A percentile compares a stretch with the other conserved stretches of the same genome.
Evolutionary conservation across 2,113 vertebrate genomes (phyloP).

Genomic region (Coracopsis vasa): DNA sequence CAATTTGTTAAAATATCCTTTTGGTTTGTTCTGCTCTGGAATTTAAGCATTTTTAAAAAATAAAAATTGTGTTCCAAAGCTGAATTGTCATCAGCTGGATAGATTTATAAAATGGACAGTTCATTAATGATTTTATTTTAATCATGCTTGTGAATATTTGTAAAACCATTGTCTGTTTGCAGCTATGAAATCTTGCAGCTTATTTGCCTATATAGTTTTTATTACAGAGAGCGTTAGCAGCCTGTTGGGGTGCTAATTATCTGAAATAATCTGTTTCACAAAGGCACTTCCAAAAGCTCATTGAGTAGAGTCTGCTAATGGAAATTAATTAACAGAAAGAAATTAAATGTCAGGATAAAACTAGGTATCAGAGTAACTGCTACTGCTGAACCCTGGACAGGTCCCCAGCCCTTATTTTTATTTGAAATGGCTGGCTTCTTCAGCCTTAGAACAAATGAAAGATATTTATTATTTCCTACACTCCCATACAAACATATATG

Average conservation of each 20-base stretch:
- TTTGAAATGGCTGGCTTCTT: constrained; percentile 38
- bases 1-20: background rate
- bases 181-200: background rate
- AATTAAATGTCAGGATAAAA: constrained; percentile 51
- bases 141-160: background rate
- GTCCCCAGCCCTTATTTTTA: constrained; percentile 16
- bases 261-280: background rate
- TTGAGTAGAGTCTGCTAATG: background rate
- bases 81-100: background rate
- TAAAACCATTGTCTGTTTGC: background rate
- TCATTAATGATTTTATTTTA: background rate
- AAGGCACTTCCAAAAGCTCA: background rate
- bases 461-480: background rate
- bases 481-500: background rate
- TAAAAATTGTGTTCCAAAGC: background rate
- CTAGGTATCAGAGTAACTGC: background rate
- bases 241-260: background rate
- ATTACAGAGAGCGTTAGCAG: background rate
- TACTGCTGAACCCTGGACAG: too few relatives aligned
- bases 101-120: background rate
- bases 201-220: background rate
- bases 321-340: constrained; percentile 47
- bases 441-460: background rate
- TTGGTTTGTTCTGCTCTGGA: background rate
- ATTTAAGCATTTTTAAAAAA: background rate